A percentile compares a stretch with the other conserved stretches of the same genome.
phyloP scores from a whole-genome alignment of 2,797 vertebrate genomes.

The Pteronotus mesoamericanus region DNA sequence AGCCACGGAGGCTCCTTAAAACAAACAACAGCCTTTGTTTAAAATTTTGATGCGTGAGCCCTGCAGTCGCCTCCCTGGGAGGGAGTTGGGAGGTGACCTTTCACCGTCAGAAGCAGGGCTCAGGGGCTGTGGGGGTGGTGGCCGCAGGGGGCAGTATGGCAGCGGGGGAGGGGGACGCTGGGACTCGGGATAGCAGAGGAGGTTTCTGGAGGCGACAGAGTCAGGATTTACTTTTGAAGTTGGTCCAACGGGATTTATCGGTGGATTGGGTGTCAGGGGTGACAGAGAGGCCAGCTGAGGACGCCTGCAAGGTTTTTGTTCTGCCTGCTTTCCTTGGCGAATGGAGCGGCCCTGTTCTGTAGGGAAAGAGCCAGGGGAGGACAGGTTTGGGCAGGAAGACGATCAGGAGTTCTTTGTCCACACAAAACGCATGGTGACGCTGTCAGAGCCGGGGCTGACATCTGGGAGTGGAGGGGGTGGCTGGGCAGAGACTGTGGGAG shows the following conservation, averaged over 20 bases:
- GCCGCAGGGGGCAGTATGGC: background rate
- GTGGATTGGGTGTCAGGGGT: no score
- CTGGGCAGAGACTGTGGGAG: background rate
- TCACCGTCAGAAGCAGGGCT: background rate
- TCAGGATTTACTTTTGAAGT: background rate
- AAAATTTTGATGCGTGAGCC: background rate
- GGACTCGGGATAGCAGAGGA: background rate
- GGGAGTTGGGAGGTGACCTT: background rate
- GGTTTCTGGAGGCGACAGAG: background rate
- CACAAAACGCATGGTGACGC: fast-evolving
- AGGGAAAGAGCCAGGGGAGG: background rate
- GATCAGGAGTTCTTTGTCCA: background rate
- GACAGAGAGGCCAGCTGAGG: background rate
- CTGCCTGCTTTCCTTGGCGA: background rate
- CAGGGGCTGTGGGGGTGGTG: background rate
- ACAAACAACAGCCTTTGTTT: background rate
- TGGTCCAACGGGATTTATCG: background rate
- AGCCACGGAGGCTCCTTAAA: background rate
- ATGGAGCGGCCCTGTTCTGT: background rate
- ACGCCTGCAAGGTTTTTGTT: background rate
- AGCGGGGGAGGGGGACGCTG: background rate
- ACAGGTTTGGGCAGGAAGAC: background rate
- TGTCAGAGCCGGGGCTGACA: background rate
- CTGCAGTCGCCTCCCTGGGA: fast-evolving
- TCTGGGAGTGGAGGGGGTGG: background rate